Conservation (phyloP, 2,113 vertebrate species). For the Cynoglossus semilaevis region DNA sequence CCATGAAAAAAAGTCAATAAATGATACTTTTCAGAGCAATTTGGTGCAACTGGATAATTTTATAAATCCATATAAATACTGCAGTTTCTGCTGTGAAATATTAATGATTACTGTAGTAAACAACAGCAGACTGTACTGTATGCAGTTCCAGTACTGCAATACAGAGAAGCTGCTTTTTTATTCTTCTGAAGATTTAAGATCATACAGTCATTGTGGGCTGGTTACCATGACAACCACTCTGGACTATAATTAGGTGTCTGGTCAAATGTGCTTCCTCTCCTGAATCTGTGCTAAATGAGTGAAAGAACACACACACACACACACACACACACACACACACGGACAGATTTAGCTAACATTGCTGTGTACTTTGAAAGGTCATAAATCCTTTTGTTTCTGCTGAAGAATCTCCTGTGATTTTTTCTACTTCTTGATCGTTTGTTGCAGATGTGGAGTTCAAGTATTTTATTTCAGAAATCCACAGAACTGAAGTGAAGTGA, state of each 20-base stretch:
- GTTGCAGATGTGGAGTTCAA: no score
- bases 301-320: slow-evolving; percentile 16
- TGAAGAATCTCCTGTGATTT: no score
- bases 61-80: no score
- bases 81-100: no score
- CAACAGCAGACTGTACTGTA: slow-evolving; percentile 3
- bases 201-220: slow-evolving; percentile 58
- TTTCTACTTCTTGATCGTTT: no score
- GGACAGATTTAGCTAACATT: slow-evolving; percentile 19
- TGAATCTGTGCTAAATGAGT: slow-evolving; percentile 36
- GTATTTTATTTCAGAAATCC: no score
- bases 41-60: no score
- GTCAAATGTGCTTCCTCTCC: slow-evolving; percentile 59
- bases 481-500: no score
- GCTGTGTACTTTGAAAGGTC: slow-evolving; percentile 15
- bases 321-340: slow-evolving; percentile 8
- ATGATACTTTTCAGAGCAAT: no score
- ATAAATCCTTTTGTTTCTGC: slow-evolving; percentile 10
- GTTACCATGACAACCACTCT: slow-evolving; percentile 50
- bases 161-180: slow-evolving; percentile 17
- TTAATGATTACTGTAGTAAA: background rate
- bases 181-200: slow-evolving; percentile 38
- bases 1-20: no score
- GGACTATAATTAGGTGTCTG: slow-evolving; percentile 65
- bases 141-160: slow-evolving; percentile 30